Base-by-base conservation (phyloP, 2,113 vertebrate species). In the Alaudala cheleensis region DNA sequence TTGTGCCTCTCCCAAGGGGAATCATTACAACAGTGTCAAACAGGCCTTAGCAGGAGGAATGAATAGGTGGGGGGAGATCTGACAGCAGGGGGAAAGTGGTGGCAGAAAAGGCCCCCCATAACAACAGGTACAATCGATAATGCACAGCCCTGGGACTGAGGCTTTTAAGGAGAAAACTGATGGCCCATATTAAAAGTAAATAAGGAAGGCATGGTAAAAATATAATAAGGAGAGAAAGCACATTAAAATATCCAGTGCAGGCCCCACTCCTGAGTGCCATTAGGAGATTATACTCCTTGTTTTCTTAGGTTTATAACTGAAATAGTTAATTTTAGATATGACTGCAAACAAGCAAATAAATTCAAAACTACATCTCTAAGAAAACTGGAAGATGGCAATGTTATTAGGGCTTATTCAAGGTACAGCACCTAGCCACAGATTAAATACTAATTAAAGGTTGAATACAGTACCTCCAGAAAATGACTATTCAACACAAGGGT, bases 391-490 rank as follows among this genome's bases (percentile, higher is more conserved):
- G 77, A 39, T 31, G 53, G 53, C 29, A 89, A 71, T 87, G 90
- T 96, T 96, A 94, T 90, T 88, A 94, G 83, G 65, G 29, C 58
- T 97, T 96, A 79, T 93, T 96, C 88, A 95, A 94, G 65, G 40
- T 79, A 86, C 37, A 45, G 86, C 56, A 90, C 83, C 78, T 64
- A 69, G 79, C n/a, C 89, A 85, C 24, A 66, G 79, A 95, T 87
- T 39, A 97, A 95, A 96, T 97, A 95, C 89, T 97, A 97, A 97
- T 95, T 94, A 96, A 91, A 97, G 58, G 92, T 74, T 97, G 85
- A 18, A 58, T 90, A 94, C 67, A 16, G 83, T 95, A 79, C 51
- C 78, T 95, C 95, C 88, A 33, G 92, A 97, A 97, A 97, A 96
- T 86, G 21, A 92, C 96, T 92, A 88, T 91, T 97, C 80, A 88